Conservation (phyloP, 2,888 invertebrate species). For the Thera obeliscata region DNA sequence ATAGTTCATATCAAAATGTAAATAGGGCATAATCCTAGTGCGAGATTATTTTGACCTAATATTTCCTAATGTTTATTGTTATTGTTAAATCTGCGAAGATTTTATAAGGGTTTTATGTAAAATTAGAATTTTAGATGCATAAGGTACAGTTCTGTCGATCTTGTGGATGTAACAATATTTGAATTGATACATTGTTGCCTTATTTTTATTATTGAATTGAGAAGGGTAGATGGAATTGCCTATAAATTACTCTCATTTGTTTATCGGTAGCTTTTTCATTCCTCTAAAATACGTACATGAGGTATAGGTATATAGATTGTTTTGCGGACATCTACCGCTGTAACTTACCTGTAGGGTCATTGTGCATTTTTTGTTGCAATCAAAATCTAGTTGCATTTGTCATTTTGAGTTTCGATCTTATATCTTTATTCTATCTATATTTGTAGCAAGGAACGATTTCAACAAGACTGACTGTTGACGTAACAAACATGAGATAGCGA, state of each 20-base stretch:
- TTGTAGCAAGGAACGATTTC: too few relatives aligned
- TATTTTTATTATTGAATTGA: conserved; percentile 51
- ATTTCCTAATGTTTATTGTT: conserved; percentile 54
- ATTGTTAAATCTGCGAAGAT: conserved; percentile 55
- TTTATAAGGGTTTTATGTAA: conserved; percentile 41
- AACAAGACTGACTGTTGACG: too few relatives aligned
- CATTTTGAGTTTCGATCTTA: too few relatives aligned
- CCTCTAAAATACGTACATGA: conserved; percentile 38
- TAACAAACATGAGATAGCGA: too few relatives aligned
- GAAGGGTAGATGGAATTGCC: conserved; percentile 62
- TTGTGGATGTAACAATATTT: conserved; percentile 57
- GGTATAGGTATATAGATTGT: conserved; percentile 37
- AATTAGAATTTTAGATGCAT: conserved; percentile 31
- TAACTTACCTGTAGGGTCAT: too few relatives aligned
- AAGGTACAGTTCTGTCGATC: conserved; percentile 29
- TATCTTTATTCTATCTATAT: too few relatives aligned
- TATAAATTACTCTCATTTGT: conserved; percentile 47
- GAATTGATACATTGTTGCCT: conserved; percentile 60
- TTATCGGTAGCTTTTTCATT: conserved; percentile 52
- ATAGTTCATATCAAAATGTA: conserved; percentile 34
- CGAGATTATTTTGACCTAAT: conserved; percentile 60
- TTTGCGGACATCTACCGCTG: conserved; percentile 2
- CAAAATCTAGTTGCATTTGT: too few relatives aligned
- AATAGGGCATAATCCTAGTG: conserved; percentile 46
- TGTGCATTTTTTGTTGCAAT: too few relatives aligned